A percentile compares a stretch with the other conserved stretches of the same genome.
Conservation (phyloP, 1,140 invertebrate genomes). For the Drosophila willistoni region DNA sequence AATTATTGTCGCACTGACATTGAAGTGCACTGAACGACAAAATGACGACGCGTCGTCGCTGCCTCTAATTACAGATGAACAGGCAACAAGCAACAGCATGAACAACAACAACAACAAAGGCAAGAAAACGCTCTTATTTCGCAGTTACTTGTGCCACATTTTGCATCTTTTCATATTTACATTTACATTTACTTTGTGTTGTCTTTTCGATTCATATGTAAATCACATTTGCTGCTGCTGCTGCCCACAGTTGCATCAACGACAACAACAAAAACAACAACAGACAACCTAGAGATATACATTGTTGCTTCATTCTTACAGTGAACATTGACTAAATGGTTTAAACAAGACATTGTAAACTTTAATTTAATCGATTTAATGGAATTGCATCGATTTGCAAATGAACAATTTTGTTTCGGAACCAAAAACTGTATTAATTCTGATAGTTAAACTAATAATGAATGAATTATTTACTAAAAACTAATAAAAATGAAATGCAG, state of each 20-base stretch:
- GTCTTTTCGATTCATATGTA: slow-evolving; percentile 40
- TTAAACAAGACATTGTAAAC: too few relatives aligned
- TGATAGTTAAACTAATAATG: too few relatives aligned
- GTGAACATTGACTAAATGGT: neutral
- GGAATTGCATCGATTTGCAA: too few relatives aligned
- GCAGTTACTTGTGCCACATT: slow-evolving; percentile 77
- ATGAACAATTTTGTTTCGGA: too few relatives aligned
- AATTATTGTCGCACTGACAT: slow-evolving; percentile 79
- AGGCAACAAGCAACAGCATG: neutral
- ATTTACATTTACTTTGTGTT: slow-evolving; percentile 56
- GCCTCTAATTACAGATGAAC: slow-evolving; percentile 67
- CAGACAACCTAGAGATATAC: neutral
- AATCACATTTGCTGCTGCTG: slow-evolving; percentile 36
- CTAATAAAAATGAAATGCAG: too few relatives aligned
- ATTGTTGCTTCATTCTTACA: slow-evolving; percentile 38
- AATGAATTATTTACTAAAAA: too few relatives aligned
- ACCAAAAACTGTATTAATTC: too few relatives aligned
- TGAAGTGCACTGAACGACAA: slow-evolving; percentile 51
- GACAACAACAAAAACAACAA: neutral
- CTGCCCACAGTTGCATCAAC: slow-evolving; percentile 52
- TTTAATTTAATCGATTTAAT: too few relatives aligned
- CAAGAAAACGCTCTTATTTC: slow-evolving; percentile 27
- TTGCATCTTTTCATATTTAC: slow-evolving; percentile 50
- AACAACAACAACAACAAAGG: neutral
- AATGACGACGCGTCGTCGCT: slow-evolving; percentile 25